These are phyloP conservation scores for Parthenolecanium corni DNA, from an alignment of 2,888 invertebrate species.

Conservation along the genomic window DNA sequence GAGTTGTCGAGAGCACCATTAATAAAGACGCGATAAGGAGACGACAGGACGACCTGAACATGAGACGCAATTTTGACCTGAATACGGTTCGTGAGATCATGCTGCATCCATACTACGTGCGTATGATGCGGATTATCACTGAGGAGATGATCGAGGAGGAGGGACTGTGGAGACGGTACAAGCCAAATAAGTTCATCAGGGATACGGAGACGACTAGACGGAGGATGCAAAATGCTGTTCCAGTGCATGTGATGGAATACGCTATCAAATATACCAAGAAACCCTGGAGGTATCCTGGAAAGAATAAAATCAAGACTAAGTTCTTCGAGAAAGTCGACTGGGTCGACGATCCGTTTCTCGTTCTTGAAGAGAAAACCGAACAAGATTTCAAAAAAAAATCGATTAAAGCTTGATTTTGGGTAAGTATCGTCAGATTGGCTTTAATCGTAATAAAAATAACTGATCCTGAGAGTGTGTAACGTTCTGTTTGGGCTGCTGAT, in stretches of 20 bases:
- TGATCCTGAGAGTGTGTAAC: too few relatives aligned
- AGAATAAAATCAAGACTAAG: not conserved
- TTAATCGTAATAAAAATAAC: too few relatives aligned
- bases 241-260: conserved; percentile 3
- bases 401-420: not conserved
- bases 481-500: too few relatives aligned
- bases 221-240: not conserved
- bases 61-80: not conserved
- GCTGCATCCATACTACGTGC: not conserved
- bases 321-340: conserved; percentile 7
- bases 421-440: too few relatives aligned
- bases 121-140: conserved; percentile 4
- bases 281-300: conserved; percentile 6
- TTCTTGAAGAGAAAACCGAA: conserved; percentile 9
- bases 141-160: not conserved
- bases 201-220: not conserved
- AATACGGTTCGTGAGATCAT: not conserved
- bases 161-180: not conserved
- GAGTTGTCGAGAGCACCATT: not conserved
- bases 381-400: not conserved
- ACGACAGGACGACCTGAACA: not conserved
- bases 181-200: not conserved
- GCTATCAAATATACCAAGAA: conserved; percentile 1
- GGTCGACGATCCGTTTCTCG: conserved; percentile 4
- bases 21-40: not conserved